phyloP scores from a whole-genome alignment of 1,140 invertebrate genomes.

The Metaphire vulgaris region DNA sequence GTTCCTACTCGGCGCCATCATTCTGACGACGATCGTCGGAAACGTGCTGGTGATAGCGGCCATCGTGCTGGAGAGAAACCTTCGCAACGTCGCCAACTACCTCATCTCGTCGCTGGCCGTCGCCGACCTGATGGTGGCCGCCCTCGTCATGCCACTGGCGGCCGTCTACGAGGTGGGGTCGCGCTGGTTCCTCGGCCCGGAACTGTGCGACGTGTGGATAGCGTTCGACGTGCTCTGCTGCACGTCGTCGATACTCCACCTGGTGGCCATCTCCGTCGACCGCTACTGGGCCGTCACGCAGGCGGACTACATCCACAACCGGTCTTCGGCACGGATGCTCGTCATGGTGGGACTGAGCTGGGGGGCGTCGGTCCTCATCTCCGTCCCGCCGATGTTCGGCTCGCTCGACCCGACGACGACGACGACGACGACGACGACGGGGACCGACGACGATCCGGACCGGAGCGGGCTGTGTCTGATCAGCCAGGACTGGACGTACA shows the following conservation, averaged over 20 bases:
- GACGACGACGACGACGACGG: slow-evolving; percentile 33
- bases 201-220: slow-evolving; percentile 63
- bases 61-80: slow-evolving; percentile 76
- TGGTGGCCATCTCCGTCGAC: slow-evolving; percentile 57
- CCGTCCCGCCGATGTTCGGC: slow-evolving; percentile 58
- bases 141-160: slow-evolving; percentile 55
- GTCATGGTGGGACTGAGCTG: slow-evolving; percentile 84
- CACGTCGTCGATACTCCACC: slow-evolving; percentile 34
- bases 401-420: slow-evolving; percentile 12
- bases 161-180: slow-evolving; percentile 35
- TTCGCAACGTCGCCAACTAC: slow-evolving; percentile 70
- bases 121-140: slow-evolving; percentile 88
- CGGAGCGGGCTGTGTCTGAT: slow-evolving; percentile 37
- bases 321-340: slow-evolving; percentile 71
- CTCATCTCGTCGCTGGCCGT: slow-evolving; percentile 90
- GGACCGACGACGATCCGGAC: neutral
- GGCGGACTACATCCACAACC: slow-evolving; percentile 84
- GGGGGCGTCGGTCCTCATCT: slow-evolving; percentile 74
- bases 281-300: slow-evolving; percentile 48
- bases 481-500: slow-evolving; percentile 46
- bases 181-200: slow-evolving; percentile 58
- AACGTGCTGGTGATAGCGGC: slow-evolving; percentile 93
- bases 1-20: slow-evolving; percentile 33
- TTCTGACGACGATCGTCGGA: slow-evolving; percentile 57
- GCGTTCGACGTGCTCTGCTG: slow-evolving; percentile 36